Conservation (phyloP, 1,140 invertebrate genomes). For the Aricia agestis region DNA sequence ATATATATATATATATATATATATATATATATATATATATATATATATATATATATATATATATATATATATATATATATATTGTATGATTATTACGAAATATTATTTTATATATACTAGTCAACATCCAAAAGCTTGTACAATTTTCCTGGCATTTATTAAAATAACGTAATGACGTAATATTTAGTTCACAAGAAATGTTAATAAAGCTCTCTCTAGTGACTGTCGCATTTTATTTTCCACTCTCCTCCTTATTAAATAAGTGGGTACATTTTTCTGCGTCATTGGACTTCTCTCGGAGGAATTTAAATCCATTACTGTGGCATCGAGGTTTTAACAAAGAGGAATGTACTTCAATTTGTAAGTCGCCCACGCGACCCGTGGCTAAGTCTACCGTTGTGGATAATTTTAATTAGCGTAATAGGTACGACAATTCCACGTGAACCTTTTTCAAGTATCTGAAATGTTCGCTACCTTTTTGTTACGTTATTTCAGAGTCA, state of each 20-base stretch:
- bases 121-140: not conserved
- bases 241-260: not conserved
- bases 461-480: too few relatives aligned
- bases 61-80: too few relatives aligned
- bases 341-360: not conserved
- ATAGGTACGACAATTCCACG: too few relatives aligned
- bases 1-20: too few relatives aligned
- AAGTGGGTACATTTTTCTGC: not conserved
- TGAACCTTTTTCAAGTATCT: too few relatives aligned
- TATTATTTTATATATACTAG: too few relatives aligned
- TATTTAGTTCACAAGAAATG: not conserved
- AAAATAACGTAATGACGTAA: not conserved
- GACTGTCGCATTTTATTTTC: not conserved
- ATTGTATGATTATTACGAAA: too few relatives aligned
- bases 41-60: too few relatives aligned
- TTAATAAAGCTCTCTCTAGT: not conserved
- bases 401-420: too few relatives aligned
- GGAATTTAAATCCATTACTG: not conserved
- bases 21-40: too few relatives aligned
- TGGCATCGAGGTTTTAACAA: not conserved
- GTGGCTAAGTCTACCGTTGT: too few relatives aligned
- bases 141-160: not conserved
- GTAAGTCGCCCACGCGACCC: not conserved
- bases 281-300: not conserved
- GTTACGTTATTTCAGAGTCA: too few relatives aligned